A percentile compares a stretch with the other conserved stretches of the same genome.
phyloP scores from a whole-genome alignment of 2,113 vertebrate species.

The Chrysochloris asiatica region DNA sequence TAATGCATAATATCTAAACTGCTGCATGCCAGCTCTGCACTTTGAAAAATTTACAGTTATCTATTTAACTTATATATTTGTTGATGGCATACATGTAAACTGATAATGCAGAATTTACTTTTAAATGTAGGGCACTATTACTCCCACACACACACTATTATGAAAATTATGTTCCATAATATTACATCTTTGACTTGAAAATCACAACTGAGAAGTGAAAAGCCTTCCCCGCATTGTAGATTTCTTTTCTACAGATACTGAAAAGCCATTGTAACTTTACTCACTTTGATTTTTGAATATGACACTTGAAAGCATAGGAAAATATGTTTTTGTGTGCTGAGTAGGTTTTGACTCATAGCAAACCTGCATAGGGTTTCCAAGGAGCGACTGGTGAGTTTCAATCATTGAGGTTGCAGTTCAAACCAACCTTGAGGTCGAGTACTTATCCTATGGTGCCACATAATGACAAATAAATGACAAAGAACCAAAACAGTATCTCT shows the following conservation, averaged over 20 bases:
- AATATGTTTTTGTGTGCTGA: too few relatives aligned
- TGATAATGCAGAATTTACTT: background rate
- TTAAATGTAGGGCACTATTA: background rate
- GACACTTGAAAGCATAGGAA: background rate
- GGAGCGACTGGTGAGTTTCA: too few relatives aligned
- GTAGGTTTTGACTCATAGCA: too few relatives aligned
- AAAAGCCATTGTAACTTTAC: slow-evolving; percentile 26
- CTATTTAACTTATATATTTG: background rate
- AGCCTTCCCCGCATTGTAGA: background rate
- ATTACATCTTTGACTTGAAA: background rate
- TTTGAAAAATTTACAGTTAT: slow-evolving; percentile 16
- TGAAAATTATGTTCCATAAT: background rate
- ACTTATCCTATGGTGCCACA: too few relatives aligned
- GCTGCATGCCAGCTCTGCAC: background rate
- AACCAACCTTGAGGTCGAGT: too few relatives aligned
- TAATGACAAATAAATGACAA: slow-evolving; percentile 46
- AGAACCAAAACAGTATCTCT: slow-evolving; percentile 49
- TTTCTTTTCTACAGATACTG: background rate
- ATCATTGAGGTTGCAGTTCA: too few relatives aligned
- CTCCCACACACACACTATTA: background rate
- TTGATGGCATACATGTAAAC: background rate
- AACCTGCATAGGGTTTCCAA: too few relatives aligned
- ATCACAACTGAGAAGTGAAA: background rate
- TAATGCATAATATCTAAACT: background rate
- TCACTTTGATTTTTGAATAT: slow-evolving; percentile 24